These are phyloP conservation scores for Trochalopteron elliotii DNA, from an alignment of 2,113 vertebrate species.

Conservation along the genomic window DNA sequence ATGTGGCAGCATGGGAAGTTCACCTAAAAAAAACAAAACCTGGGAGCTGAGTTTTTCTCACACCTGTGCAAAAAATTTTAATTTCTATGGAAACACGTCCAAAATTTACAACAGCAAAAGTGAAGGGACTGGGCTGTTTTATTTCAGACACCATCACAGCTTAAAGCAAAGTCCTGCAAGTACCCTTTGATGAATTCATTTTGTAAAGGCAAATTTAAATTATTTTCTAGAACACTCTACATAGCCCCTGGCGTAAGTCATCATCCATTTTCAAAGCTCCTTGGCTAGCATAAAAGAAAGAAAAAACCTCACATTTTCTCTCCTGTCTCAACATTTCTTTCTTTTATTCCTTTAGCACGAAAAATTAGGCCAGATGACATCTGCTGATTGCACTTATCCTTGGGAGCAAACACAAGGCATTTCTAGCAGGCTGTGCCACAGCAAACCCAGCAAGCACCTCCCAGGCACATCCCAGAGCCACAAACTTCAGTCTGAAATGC, in stretches of 20 bases:
- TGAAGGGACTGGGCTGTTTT: background rate
- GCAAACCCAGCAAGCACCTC: background rate
- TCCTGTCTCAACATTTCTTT: background rate
- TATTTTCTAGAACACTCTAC: conserved; percentile 1
- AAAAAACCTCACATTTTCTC: fast-evolving
- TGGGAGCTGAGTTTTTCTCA: background rate
- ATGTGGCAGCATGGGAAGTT: background rate
- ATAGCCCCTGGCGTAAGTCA: background rate
- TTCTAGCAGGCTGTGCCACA: background rate
- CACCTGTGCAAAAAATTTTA: background rate
- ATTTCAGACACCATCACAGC: background rate
- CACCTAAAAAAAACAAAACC: background rate
- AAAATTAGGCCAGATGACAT: background rate
- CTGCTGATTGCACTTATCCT: background rate
- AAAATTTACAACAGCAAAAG: background rate
- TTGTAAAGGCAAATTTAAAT: background rate
- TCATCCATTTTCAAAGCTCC: background rate
- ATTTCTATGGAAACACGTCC: background rate
- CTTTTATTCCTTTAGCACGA: background rate
- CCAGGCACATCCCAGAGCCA: background rate
- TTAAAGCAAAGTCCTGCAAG: background rate
- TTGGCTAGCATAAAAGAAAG: background rate
- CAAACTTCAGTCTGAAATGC: background rate
- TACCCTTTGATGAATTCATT: background rate
- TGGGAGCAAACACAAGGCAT: background rate